Evolutionary conservation across 2,113 vertebrate genomes (phyloP).

Genomic region (Xiphophorus maculatus): DNA sequence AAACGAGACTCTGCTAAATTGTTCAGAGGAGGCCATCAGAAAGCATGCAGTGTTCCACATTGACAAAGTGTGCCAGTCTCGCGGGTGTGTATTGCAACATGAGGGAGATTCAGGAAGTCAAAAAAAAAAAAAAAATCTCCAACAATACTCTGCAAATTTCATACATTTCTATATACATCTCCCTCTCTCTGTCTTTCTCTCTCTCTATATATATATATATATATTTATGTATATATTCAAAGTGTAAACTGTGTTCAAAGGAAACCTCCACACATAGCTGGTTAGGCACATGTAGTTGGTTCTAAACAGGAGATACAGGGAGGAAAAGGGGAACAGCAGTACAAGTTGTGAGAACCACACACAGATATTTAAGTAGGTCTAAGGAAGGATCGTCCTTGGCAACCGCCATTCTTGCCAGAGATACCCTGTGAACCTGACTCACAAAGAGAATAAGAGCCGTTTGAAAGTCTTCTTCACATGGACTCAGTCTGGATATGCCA

Average conservation of each 20-base stretch:
- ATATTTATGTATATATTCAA: conserved; percentile 39
- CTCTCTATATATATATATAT: neutral
- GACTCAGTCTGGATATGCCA: conserved; percentile 74
- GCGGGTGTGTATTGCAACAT: conserved; percentile 57
- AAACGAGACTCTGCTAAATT: conserved; percentile 37
- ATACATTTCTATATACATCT: conserved; percentile 71
- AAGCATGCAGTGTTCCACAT: conserved; percentile 77
- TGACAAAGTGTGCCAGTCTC: conserved; percentile 55
- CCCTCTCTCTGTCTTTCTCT: conserved; percentile 26
- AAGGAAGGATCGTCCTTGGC: conserved; percentile 69
- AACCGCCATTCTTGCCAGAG: conserved; percentile 62
- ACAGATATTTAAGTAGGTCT: conserved; percentile 59
- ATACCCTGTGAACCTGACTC: conserved; percentile 77
- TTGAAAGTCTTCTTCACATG: conserved; percentile 60
- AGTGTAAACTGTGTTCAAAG: conserved; percentile 75
- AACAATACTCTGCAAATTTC: conserved; percentile 65
- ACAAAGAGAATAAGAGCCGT: conserved; percentile 55
- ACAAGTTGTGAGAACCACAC: conserved; percentile 66
- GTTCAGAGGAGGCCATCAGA: conserved; percentile 49
- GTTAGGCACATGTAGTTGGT: conserved; percentile 83
- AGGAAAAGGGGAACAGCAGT: conserved; percentile 52
- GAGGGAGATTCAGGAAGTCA: conserved; percentile 32
- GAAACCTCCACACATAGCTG: conserved; percentile 80
- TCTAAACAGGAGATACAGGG: conserved; percentile 64
- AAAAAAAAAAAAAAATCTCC: conserved; percentile 36